Conservation (phyloP, 2,888 invertebrate genomes). For the Ephialtes manifestator region DNA sequence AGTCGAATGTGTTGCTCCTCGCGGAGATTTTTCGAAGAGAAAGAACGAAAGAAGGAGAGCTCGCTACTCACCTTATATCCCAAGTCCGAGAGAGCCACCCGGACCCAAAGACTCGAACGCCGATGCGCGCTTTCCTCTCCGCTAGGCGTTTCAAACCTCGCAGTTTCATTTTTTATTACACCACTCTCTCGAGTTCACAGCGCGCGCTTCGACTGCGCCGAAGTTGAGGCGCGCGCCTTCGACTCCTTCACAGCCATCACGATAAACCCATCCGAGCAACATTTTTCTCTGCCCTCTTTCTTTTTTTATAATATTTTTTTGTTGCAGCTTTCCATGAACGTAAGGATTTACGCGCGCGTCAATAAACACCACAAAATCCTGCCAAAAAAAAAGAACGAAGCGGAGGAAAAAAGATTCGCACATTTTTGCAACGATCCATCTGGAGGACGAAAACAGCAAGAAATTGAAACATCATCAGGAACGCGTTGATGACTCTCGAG, state of each 20-base stretch:
- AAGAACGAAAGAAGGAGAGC: slow-evolving; percentile 30
- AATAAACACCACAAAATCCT: not conserved
- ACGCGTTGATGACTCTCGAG: slow-evolving; percentile 28
- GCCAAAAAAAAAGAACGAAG: not conserved
- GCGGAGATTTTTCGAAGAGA: slow-evolving; percentile 47
- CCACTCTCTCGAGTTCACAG: slow-evolving; percentile 55
- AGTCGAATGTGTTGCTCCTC: slow-evolving; percentile 19
- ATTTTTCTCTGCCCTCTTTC: slow-evolving; percentile 60
- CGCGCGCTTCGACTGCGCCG: slow-evolving; percentile 56
- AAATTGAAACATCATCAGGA: slow-evolving; percentile 62
- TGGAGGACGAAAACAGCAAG: slow-evolving; percentile 33
- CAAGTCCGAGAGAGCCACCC: slow-evolving; percentile 31
- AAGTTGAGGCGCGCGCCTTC: slow-evolving; percentile 25
- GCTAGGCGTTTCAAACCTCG: slow-evolving; percentile 10
- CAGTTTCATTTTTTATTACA: slow-evolving; percentile 62
- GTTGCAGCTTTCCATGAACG: slow-evolving; percentile 62
- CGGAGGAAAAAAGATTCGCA: not conserved
- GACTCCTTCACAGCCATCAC: slow-evolving; percentile 8
- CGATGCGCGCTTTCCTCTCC: slow-evolving; percentile 22
- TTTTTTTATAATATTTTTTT: not conserved
- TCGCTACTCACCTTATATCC: slow-evolving; percentile 9
- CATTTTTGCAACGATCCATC: not conserved
- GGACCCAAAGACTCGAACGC: slow-evolving; percentile 16
- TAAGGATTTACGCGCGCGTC: slow-evolving; percentile 36
- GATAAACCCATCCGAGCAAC: slow-evolving; percentile 50